Percentiles rank a stretch among this genome's conserved stretches.
phyloP scores from a whole-genome alignment of 2,113 vertebrate species.

The Dipodomys spectabilis region DNA sequence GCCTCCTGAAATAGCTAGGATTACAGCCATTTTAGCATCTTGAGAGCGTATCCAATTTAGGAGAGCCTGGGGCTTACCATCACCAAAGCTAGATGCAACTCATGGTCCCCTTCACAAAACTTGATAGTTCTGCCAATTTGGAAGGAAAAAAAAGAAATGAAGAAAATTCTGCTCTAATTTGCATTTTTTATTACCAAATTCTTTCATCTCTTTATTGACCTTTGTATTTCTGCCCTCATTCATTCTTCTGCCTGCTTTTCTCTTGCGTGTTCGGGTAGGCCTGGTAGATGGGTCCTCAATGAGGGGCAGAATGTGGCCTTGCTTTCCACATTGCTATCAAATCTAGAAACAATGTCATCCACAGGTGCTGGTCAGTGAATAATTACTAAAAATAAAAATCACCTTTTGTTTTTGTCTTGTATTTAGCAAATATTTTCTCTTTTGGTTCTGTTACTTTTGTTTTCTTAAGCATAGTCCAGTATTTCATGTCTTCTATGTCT shows the following conservation, averaged over 20 bases:
- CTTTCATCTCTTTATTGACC: background rate
- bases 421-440: constrained; percentile 8
- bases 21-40: too few species aligned
- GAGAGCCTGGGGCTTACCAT: background rate
- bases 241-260: background rate
- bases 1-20: too few species aligned
- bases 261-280: background rate
- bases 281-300: background rate
- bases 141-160: background rate
- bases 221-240: background rate
- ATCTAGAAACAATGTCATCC: background rate
- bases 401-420: background rate
- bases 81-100: background rate
- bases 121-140: background rate
- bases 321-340: background rate
- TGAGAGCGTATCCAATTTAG: background rate
- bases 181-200: background rate
- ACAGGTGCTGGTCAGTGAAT: background rate
- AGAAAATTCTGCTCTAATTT: background rate
- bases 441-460: background rate
- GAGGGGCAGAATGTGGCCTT: background rate
- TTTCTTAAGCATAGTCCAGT: background rate
- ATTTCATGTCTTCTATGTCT: background rate
- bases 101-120: background rate
- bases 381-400: background rate